A percentile compares a stretch with the other conserved stretches of the same genome.
These are phyloP conservation scores for Drosophila repleta DNA, from an alignment of 1,140 invertebrate species.

Conservation along the genomic window DNA sequence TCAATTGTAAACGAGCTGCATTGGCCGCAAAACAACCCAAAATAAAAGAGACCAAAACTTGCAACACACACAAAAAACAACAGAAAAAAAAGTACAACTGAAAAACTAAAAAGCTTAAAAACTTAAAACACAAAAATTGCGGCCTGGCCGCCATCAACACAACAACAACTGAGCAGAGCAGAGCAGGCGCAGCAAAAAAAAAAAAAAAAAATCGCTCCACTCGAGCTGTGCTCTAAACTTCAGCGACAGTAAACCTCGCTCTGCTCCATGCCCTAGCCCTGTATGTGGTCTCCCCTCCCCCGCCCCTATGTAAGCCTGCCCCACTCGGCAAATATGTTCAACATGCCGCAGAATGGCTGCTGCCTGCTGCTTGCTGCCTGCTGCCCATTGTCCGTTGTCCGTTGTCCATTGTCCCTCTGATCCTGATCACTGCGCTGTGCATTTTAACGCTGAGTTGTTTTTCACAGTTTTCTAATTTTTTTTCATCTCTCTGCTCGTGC, in stretches of 20 bases:
- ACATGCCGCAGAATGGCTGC: conserved; percentile 71
- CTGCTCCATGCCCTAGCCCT: background rate
- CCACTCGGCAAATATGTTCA: conserved; percentile 77
- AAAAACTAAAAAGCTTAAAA: conserved; percentile 68
- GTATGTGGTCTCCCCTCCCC: background rate
- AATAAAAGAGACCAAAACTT: conserved; percentile 21
- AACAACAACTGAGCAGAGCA: conserved; percentile 13
- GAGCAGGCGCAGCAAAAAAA: conserved; percentile 28
- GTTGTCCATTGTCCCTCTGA: conserved; percentile 73
- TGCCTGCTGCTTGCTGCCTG: too few species aligned
- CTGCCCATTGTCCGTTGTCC: too few species aligned
- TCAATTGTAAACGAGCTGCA: conserved; percentile 68
- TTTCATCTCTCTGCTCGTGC: conserved; percentile 35
- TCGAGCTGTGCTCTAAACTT: conserved; percentile 72
- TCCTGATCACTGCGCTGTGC: conserved; percentile 78
- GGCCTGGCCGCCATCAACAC: conserved; percentile 63
- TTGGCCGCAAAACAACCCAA: conserved; percentile 34
- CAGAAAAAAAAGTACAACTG: conserved; percentile 10
- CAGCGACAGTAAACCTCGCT: conserved; percentile 55
- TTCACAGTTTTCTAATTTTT: conserved; percentile 29
- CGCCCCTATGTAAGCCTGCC: conserved; percentile 7
- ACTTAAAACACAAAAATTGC: conserved; percentile 80
- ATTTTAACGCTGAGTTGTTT: conserved; percentile 74
- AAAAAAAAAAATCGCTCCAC: conserved; percentile 54
- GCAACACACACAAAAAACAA: conserved; percentile 4